Evolutionary conservation across 1,140 invertebrate species (phyloP), one percentile per base, ranked within the genome.

Genomic region (Schlechtendalia chinensis): DNA sequence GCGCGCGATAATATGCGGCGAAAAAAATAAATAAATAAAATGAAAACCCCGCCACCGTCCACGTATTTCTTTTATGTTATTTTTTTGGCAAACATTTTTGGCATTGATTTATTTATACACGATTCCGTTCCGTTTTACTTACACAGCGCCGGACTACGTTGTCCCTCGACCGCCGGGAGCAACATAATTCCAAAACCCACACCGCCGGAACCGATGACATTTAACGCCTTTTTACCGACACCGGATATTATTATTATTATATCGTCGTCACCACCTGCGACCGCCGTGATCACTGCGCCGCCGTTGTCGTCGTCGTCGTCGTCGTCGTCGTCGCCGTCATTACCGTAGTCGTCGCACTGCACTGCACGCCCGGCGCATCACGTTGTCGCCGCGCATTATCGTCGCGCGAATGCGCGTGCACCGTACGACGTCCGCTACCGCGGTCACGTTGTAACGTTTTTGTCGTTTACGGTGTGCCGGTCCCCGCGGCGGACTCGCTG

Each of bases 41-140:
- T n/a, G n/a, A n/a, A n/a, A n/a, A n/a, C n/a, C n/a, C n/a, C n/a
- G n/a, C n/a, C n/a, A n/a, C n/a, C n/a, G n/a, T n/a, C n/a, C n/a
- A n/a, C n/a, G 39, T 79, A 39, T 24, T 8, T 63, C 45, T 32
- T 79, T n/a, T n/a, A n/a, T n/a, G n/a, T n/a, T 79, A 24, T 79
- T 61, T 63, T 79, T 79, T 79, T 79, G 75, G 75, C 75, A 79
- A 79, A 61, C 58, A 79, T 79, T 63, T 79, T 79, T 79, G 75
- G 75, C 75, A 79, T 79, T 79, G 75, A 79, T 79, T 79, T 79
- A 79, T 79, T 79, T 79, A 79, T 79, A 79, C 74, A 29, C 58
- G 8, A 53, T 50, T 50, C 22, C 45, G 39, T 79, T 63, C n/a
- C 56, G 32, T 63, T 79, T 53, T 79, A 79, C 75, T 79, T 79